A percentile compares a stretch with the other conserved stretches of the same genome.
phyloP scores from a whole-genome alignment of 2,797 vertebrate species.

The Avahi laniger region DNA sequence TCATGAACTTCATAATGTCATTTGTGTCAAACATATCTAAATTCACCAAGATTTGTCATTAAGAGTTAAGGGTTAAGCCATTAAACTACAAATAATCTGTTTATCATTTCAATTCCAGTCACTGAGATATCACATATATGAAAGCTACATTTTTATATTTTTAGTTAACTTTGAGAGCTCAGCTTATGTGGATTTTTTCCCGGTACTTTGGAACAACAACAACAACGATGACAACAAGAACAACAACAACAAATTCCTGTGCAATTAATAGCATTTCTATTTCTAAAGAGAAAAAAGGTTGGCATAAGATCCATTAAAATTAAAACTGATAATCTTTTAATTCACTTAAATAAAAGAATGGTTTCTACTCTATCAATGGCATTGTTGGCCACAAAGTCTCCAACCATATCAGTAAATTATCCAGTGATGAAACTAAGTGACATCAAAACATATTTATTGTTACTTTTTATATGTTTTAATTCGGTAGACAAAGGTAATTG shows the following conservation, averaged over 20 bases:
- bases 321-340: conserved; percentile 7
- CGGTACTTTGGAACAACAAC: background rate
- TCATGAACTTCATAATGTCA: conserved; percentile 36
- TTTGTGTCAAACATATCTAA: conserved; percentile 40
- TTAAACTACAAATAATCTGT: background rate
- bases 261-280: background rate
- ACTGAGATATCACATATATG: background rate
- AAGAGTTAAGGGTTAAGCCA: background rate
- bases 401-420: background rate
- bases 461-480: conserved; percentile 22
- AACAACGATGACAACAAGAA: background rate
- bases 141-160: conserved; percentile 8
- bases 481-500: background rate
- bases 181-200: background rate
- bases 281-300: background rate
- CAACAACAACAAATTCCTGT: background rate
- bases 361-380: background rate
- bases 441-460: background rate
- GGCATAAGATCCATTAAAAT: background rate
- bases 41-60: conserved; percentile 26
- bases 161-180: background rate
- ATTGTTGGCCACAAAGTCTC: background rate
- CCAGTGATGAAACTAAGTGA: conserved; percentile 31
- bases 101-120: background rate
- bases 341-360: background rate